Base-by-base conservation (phyloP, 2,113 vertebrate genomes). In the Nesospiza acunhae region DNA sequence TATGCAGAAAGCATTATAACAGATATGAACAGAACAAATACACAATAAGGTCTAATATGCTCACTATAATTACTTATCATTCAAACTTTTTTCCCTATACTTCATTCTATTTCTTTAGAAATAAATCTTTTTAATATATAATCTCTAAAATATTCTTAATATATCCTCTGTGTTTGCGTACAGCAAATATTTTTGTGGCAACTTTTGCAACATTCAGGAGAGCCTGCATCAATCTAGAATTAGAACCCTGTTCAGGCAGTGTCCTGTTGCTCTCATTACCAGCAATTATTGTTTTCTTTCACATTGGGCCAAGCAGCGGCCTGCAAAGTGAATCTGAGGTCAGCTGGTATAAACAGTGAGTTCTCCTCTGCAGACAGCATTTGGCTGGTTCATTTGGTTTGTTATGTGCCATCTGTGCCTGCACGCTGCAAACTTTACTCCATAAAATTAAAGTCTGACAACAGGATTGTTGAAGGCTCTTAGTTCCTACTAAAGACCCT, bases 301-400 rank as follows among this genome's bases (percentile, higher is more conserved):
- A 90, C 76, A 23, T 33, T 77, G 81, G 81, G 33, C 83, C 81
- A 88, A 89, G 75, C 52, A 75, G 79, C 66, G 76, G 85, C 42
- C 72, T 85, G 81, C 89, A 67, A 92, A 84, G 76, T 84, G 80
- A 94, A 68, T 84, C 58, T 92, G 44, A 95, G 88, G 77, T 88
- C 85, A 95, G 67, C 49, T 66, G 63, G 44, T 85, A 63, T 6
- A 55, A 82, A 44, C 35, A 89, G 44, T 6, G 59, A 69, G 63
- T 26, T 74, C 31, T 44, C 4, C 68, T 77, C 89, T 74, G 73
- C 59, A 74, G 76, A 55, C 63, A 87, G 64, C 60, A 60, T 72
- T 84, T 89, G 35, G 52, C 73, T 78, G 55, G 5, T 78, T 94
- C 39, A 55, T 87, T 90, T 92, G 42, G 27, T 75, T 64, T 77